These are phyloP conservation scores for Malacoraja senta DNA, from an alignment of 2,797 vertebrate genomes.

Conservation along the genomic window DNA sequence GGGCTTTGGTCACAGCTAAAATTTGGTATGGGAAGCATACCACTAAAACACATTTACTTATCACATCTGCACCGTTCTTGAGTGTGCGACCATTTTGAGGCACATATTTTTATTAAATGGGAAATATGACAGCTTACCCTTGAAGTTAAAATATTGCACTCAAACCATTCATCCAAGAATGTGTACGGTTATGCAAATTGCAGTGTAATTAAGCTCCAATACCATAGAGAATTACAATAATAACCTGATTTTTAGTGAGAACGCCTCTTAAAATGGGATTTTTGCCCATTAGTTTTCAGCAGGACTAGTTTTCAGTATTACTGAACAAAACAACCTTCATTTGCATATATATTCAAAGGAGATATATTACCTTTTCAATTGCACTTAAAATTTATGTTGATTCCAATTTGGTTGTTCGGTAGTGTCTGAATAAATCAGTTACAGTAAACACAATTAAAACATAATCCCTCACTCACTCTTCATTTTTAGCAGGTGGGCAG, in stretches of 20 bases:
- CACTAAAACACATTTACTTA: too few relatives aligned
- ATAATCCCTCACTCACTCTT: neutral
- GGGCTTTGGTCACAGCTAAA: too few relatives aligned
- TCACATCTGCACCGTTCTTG: neutral
- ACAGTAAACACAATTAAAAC: neutral
- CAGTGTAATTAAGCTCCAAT: constrained; percentile 27
- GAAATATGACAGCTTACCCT: constrained; percentile 21
- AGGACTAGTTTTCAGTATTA: neutral
- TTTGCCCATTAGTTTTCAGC: neutral
- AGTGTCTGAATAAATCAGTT: neutral
- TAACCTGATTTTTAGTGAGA: neutral
- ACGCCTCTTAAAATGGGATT: constrained; percentile 9
- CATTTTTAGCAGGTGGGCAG: neutral
- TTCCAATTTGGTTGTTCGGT: neutral
- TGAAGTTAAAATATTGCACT: constrained; percentile 20
- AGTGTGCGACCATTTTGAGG: neutral
- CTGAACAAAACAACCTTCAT: constrained; percentile 17
- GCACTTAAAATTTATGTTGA: constrained; percentile 11
- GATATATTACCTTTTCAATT: neutral
- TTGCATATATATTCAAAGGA: constrained; percentile 30
- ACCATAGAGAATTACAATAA: neutral
- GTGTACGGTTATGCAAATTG: constrained; percentile 2
- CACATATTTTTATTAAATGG: constrained; percentile 21
- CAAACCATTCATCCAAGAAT: neutral
- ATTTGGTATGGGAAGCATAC: too few relatives aligned